Conservation (phyloP, 2,797 vertebrate genomes). For the Melanotaenia trifasciata region DNA sequence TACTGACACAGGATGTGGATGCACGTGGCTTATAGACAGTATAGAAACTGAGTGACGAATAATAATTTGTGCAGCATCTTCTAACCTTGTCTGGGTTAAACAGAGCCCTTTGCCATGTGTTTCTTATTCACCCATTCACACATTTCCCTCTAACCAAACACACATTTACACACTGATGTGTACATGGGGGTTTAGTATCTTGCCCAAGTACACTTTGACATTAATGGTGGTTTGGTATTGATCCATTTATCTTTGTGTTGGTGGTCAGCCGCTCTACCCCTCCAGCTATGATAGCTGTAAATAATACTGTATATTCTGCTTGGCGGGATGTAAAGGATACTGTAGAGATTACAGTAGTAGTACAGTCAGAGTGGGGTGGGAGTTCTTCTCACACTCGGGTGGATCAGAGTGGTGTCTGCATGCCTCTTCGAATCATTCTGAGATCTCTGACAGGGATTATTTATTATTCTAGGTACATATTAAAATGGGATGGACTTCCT, state of each 20-base stretch:
- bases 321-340: background rate
- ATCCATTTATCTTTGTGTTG: background rate
- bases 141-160: background rate
- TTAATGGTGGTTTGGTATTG: background rate
- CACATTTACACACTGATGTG: background rate
- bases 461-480: conserved; percentile 16
- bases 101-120: too few species aligned
- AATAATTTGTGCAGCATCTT: background rate
- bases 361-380: background rate
- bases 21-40: background rate
- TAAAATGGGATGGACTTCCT: conserved; percentile 7
- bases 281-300: background rate
- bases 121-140: background rate
- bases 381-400: background rate
- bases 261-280: background rate
- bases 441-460: conserved; percentile 8
- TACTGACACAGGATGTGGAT: too few species aligned
- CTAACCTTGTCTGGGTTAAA: background rate
- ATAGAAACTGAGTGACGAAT: background rate
- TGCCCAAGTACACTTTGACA: background rate
- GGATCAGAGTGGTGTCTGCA: background rate
- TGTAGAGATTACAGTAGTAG: background rate
- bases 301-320: background rate
- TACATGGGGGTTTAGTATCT: background rate
- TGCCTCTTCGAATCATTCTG: conserved; percentile 23